Evolutionary conservation across 35 echinoderm and acorn worm genomes (phyloP).

Genomic region (Stichopus chloronotus): DNA sequence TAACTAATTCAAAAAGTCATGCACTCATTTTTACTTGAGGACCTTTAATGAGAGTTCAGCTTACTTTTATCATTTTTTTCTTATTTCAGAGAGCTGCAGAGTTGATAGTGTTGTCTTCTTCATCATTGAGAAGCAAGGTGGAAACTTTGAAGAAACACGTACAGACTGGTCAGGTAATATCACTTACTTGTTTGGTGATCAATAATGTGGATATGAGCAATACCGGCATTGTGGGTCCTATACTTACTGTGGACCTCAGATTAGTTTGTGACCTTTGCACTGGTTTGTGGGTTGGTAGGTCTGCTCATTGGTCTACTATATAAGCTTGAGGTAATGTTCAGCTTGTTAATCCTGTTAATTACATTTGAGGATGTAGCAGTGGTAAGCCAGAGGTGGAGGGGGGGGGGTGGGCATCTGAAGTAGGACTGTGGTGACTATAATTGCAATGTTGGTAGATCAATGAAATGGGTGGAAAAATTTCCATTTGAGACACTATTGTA

Average conservation of each 20-base stretch:
- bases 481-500: no score
- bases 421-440: not conserved
- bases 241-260: not conserved
- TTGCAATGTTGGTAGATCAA: not conserved
- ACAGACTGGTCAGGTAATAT: not conserved
- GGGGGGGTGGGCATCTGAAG: not conserved
- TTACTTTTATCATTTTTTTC: not conserved
- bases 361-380: no score
- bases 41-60: no score
- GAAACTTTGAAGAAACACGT: not conserved
- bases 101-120: conserved; percentile 9
- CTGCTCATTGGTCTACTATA: no score
- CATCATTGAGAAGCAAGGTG: not conserved
- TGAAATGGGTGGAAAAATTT: not conserved
- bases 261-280: not conserved
- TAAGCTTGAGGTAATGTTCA: no score
- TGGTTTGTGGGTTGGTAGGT: no score
- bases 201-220: not conserved
- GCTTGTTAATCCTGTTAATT: no score
- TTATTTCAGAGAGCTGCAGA: conserved; percentile 27
- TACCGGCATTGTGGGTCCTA: not conserved
- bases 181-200: not conserved
- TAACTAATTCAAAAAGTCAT: no score
- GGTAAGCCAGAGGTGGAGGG: not conserved
- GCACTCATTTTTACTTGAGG: no score